phyloP scores from a whole-genome alignment of 1,140 invertebrate species.

The Conus ventricosus region DNA sequence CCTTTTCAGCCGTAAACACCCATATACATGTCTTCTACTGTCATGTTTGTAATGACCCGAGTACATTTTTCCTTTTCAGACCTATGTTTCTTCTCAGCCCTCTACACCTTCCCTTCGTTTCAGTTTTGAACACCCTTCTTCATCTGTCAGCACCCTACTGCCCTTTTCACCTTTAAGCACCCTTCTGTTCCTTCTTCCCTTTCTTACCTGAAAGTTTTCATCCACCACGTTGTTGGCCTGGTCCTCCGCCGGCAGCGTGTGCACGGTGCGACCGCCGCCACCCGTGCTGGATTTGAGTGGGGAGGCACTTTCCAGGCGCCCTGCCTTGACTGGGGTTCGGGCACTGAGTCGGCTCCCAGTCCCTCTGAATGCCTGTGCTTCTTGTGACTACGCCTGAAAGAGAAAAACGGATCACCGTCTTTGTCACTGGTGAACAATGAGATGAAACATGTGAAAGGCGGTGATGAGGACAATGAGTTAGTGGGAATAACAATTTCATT shows the following conservation, averaged over 20 bases:
- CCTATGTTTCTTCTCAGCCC: no score
- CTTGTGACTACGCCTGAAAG: background rate
- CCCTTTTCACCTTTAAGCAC: no score
- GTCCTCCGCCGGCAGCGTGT: background rate
- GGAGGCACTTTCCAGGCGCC: background rate
- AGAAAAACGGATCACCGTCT: background rate
- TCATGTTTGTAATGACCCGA: no score
- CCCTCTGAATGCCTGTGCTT: background rate
- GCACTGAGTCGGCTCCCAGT: background rate
- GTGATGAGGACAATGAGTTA: no score
- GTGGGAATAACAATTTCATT: no score
- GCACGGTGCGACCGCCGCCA: background rate
- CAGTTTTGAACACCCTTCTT: no score
- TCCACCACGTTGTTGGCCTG: background rate
- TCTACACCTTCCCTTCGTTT: no score
- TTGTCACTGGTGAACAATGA: background rate
- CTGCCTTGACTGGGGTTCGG: background rate
- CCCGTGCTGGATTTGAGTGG: background rate
- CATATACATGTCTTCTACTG: no score
- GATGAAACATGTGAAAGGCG: no score
- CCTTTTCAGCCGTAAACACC: no score
- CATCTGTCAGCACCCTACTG: no score
- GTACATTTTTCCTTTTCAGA: no score
- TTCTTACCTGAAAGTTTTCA: slow-evolving; percentile 19
- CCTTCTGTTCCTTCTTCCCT: background rate